Percentiles rank a stretch among this genome's conserved stretches.
phyloP scores from a whole-genome alignment of 2,113 vertebrate species.

The Microcebus griseorufus region DNA sequence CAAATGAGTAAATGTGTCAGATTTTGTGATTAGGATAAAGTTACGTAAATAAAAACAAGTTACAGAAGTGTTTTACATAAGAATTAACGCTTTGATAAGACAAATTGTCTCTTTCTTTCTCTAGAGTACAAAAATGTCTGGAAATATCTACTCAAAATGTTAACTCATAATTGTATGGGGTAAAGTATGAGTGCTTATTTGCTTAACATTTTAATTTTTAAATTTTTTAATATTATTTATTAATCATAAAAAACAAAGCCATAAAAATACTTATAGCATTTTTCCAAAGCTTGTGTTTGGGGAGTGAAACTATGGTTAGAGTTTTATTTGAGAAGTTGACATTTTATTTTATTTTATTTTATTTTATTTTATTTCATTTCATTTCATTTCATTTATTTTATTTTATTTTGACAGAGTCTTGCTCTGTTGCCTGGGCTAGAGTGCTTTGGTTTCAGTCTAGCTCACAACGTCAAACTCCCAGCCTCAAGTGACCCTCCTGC shows the following conservation, averaged over 20 bases:
- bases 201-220: not conserved
- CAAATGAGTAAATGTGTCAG: not conserved
- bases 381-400: conserved; percentile 39
- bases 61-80: not conserved
- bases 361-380: not conserved
- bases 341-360: not conserved
- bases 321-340: conserved; percentile 19
- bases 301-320: not conserved
- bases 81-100: not conserved
- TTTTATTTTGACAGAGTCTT: too few species aligned
- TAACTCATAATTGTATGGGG: not conserved
- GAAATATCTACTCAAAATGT: not conserved
- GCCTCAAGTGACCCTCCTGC: too few species aligned
- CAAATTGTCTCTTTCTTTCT: not conserved
- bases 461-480: too few species aligned
- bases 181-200: conserved; percentile 20
- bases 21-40: not conserved
- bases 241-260: not conserved
- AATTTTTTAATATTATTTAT: not conserved
- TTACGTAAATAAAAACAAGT: not conserved
- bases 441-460: too few species aligned
- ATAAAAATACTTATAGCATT: not conserved
- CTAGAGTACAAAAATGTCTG: not conserved
- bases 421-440: too few species aligned
- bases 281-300: not conserved